Base-by-base conservation (phyloP, 2,113 vertebrate species). In the Sylvia atricapilla region DNA sequence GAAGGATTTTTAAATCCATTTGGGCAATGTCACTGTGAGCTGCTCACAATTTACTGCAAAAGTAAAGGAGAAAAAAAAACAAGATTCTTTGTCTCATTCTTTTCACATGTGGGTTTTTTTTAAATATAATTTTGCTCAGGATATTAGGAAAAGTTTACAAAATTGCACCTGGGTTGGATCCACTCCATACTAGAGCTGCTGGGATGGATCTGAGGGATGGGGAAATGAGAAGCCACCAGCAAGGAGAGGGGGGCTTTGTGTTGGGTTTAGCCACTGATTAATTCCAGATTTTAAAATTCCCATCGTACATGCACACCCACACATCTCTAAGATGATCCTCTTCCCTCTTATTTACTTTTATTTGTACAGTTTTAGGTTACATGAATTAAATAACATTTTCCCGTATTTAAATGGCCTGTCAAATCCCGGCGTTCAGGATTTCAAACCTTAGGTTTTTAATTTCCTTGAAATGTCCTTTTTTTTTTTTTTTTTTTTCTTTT, bases 391-490 rank as follows among this genome's bases (percentile, higher is more conserved):
- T 63, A n/a, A 52, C 72, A 22, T 87, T 64, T 39, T 33, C 21
- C 9, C 5, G 3, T 64, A 64, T 83, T 82, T 68, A 49, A 64
- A 60, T 47, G 44, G 15, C 47, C 59, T 41, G 2, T 30, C 43
- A 79, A 60, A 66, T 64, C n/a, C 63, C 19, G 55, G 62, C 13
- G 25, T 53, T 82, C 41, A 43, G 11, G 2, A 1, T 73, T 77
- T 49, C 46, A 47, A 27, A 25, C 30, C 66, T 90, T 60, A 33
- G 56, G 73, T 52, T 87, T 94, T 94, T 62, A 60, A 60, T 76
- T 89, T 79, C 96, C 69, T 78, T 84, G 24, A 96, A 95, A 93
- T 30, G 53, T 62, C 94, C 35, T 73, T 95, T 96, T 96, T 69
- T 20, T 37, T 47, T 69, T 76, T 13, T 24, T 24, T 35, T 9